A percentile compares a stretch with the other conserved stretches of the same genome.
phyloP scores from a whole-genome alignment of 2,888 invertebrate genomes.

The Epistrophe grossulariae region DNA sequence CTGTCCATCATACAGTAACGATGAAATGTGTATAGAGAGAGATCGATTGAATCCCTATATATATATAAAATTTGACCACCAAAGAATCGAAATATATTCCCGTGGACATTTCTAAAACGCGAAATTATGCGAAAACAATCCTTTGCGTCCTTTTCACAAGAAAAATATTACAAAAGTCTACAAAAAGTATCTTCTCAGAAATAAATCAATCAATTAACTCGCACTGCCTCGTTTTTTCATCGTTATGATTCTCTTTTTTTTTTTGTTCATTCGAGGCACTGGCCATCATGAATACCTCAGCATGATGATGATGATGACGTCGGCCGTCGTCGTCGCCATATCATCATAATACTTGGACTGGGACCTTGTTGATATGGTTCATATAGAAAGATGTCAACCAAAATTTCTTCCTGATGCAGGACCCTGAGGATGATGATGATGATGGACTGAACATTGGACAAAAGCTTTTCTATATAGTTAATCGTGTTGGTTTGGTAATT shows the following conservation, averaged over 20 bases:
- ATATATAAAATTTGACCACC: constrained; percentile 60
- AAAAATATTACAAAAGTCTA: constrained; percentile 41
- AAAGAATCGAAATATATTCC: constrained; percentile 70
- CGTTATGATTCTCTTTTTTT: constrained; percentile 55
- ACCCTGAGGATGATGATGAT: not conserved
- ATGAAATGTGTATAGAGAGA: not conserved
- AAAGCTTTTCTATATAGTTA: constrained; percentile 67
- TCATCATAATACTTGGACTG: constrained; percentile 15
- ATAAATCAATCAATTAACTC: constrained; percentile 84
- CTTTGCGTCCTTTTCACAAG: constrained; percentile 36
- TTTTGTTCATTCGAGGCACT: not conserved
- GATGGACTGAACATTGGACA: not conserved
- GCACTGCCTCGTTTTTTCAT: constrained; percentile 75
- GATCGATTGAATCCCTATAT: not conserved
- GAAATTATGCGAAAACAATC: constrained; percentile 64
- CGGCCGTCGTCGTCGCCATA: constrained; percentile 31
- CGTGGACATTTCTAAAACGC: constrained; percentile 68
- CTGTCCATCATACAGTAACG: no score
- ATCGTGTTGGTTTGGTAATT: constrained; percentile 79
- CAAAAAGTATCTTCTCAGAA: constrained; percentile 79
- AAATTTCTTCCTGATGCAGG: constrained; percentile 39
- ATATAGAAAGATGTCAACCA: constrained; percentile 63
- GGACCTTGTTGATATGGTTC: constrained; percentile 13
- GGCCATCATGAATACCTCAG: constrained; percentile 61
- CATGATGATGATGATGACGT: constrained; percentile 44